Base-by-base conservation (phyloP, 2,797 vertebrate species). In the Pogoniulus pusillus region DNA sequence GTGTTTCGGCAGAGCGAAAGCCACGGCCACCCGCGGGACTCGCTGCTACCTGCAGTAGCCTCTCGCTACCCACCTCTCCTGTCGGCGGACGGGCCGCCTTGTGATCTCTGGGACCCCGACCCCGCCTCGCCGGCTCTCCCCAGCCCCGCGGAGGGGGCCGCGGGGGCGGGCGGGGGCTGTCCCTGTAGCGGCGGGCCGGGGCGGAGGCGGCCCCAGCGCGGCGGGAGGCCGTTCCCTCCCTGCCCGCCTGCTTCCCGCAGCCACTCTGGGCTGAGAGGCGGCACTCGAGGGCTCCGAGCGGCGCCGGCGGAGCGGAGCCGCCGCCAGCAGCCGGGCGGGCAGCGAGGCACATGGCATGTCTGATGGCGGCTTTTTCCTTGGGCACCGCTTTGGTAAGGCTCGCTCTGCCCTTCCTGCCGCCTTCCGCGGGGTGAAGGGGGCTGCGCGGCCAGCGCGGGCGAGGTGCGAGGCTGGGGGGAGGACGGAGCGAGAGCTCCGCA, bases 291-390 rank as follows among this genome's bases (percentile, higher is more conserved):
- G 73, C 79, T 90, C 69, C 18, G 85, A 53, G 62, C 74, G 45
- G 59, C 4, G 71, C 32, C 45, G 88, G 76, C 63, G 64, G 82
- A 90, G 54, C 53, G 65, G 59, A 81, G 58, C 82, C 4, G 54
- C 27, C 29, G 69, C 87, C 68, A 16, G 82, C 74, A 54, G 78
- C 65, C 64, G 76, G 76, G 71, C 53, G 39, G 82, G 82, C 82
- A 79, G 75, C 76, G 96, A 96, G 93, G 97, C 96, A 97, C 96
- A 98, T 98, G 98, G 98, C 98, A 95, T 98, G 97, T 85, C 97
- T 98, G 97, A 97, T 96, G 96, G 97, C 97, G 79, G 97, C 97
- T 86, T 97, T 98, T 93, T 97, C 97, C 64, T 64, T 96, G 90
- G 97, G 97, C 93, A 97, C 92, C 85, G 95, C 96, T 94, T 65